Evolutionary conservation across 2,888 invertebrate species (phyloP).

Genomic region (Spodoptera picta): DNA sequence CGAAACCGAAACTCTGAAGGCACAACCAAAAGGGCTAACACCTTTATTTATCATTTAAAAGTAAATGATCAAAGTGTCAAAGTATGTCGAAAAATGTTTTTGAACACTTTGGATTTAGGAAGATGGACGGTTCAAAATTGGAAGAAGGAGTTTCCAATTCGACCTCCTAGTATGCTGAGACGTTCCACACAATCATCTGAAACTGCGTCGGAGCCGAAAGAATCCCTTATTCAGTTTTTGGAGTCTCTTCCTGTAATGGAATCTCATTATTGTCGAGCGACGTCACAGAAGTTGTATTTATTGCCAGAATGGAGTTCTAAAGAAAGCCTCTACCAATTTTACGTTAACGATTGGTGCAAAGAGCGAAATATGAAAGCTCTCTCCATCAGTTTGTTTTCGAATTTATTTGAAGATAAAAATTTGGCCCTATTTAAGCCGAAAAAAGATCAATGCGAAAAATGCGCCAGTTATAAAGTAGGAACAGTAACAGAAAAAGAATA

Average conservation of each 20-base stretch:
- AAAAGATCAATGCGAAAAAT: conserved; percentile 29
- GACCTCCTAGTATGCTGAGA: conserved; percentile 10
- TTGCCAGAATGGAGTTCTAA: conserved; percentile 13
- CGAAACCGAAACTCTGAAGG: too few relatives aligned
- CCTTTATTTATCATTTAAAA: too few relatives aligned
- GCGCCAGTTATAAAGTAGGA: conserved; percentile 31
- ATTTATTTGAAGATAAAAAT: conserved; percentile 11
- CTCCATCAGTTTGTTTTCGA: conserved; percentile 7
- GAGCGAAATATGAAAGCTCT: conserved; percentile 7
- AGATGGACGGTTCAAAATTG: conserved; percentile 20
- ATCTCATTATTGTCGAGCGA: conserved; percentile 16
- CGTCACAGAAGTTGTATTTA: conserved; percentile 7
- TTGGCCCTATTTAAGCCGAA: conserved; percentile 13
- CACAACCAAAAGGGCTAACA: too few relatives aligned
- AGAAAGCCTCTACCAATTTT: conserved; percentile 8
- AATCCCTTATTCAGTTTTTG: conserved; percentile 14
- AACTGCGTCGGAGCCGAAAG: conserved; percentile 5
- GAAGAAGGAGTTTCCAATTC: conserved; percentile 12
- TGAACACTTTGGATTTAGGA: conserved; percentile 22
- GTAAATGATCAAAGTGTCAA: conserved; percentile 3
- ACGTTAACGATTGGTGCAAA: conserved; percentile 12
- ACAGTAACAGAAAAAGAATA: conserved; percentile 12
- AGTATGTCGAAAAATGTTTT: conserved; percentile 18
- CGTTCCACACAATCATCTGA: conserved; percentile 4
- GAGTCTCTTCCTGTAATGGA: conserved; percentile 7